phyloP scores from a whole-genome alignment of 2,797 vertebrate genomes.

The Rhinogobio ventralis region DNA sequence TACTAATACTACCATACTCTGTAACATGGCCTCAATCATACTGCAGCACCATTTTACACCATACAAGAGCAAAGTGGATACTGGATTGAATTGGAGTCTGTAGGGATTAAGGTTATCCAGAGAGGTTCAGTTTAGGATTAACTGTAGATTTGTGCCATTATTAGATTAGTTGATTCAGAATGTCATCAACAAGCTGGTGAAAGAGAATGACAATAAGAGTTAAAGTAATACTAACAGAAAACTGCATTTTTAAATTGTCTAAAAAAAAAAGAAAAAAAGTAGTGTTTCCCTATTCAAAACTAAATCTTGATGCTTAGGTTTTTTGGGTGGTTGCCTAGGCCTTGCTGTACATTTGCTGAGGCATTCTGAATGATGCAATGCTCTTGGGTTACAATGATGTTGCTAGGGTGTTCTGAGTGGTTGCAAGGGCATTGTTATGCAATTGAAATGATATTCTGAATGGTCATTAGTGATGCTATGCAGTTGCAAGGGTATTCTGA shows the following conservation, averaged over 20 bases:
- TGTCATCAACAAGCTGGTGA: slow-evolving; percentile 7
- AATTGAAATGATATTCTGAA: background rate
- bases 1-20: background rate
- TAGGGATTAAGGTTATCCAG: slow-evolving; percentile 31
- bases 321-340: background rate
- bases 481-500: background rate
- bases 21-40: background rate
- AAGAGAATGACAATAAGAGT: background rate
- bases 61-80: slow-evolving; percentile 22
- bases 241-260: background rate
- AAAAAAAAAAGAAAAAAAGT: too few relatives aligned
- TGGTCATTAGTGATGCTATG: background rate
- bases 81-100: slow-evolving; percentile 2
- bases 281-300: background rate
- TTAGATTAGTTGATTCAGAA: slow-evolving; percentile 20
- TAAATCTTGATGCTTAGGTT: background rate
- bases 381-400: background rate
- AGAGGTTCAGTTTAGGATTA: slow-evolving; percentile 33
- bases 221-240: background rate
- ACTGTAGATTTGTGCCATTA: slow-evolving; percentile 36
- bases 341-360: background rate
- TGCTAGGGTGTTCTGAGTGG: background rate
- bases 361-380: background rate
- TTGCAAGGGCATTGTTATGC: background rate
- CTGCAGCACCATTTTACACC: background rate